Evolutionary conservation across 2,113 vertebrate species (phyloP), one percentile per base, ranked within the genome.

Genomic region (Hoplias malabaricus): DNA sequence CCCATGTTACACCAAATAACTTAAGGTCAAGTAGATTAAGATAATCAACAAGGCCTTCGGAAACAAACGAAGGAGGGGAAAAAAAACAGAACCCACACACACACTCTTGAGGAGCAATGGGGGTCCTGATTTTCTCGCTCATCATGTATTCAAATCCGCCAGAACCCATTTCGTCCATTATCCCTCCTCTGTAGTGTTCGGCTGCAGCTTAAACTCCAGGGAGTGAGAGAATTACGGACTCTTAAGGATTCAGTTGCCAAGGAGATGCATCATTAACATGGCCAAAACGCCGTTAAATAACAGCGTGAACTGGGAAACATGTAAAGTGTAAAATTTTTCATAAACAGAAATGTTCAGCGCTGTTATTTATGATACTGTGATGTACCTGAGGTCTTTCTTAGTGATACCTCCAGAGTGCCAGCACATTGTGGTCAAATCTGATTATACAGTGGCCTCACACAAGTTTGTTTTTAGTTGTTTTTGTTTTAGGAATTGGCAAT

Each of bases 21-120:
- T 78, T 77, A 84, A 83, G 79, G 84, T 85, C 80, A 83, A 84
- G 82, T 85, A 84, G 65, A 82, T 82, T 84, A 78, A 82, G 75
- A 84, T 84, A 83, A 85, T 85, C 82, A 83, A 82, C 80, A 80
- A 69, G 82, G 59, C 79, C 78, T 82, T 82, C 59, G 33, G 80
- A 68, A 82, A 79, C 72, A 79, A 80, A 73, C 65, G 71, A 65
- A 78, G 69, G 54, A 78, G 57, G 48, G 46, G 54, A 40, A 42
- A 69, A 78, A 62, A 61, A 27, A 53, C 56, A 46, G 33, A 23
- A 27, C 61, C 48, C 42, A 34, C 59, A 40, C 68, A 40, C 68
- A 62, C 59, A 76, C 67, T 63, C 70, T 75, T 46, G 61, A 82
- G 81, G 69, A 69, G 79, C 77, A 63, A 72, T 73, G 69, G 78